Evolutionary conservation across 2,797 vertebrate species (phyloP).

Genomic region (Acrossocheilus wenchowensis): DNA sequence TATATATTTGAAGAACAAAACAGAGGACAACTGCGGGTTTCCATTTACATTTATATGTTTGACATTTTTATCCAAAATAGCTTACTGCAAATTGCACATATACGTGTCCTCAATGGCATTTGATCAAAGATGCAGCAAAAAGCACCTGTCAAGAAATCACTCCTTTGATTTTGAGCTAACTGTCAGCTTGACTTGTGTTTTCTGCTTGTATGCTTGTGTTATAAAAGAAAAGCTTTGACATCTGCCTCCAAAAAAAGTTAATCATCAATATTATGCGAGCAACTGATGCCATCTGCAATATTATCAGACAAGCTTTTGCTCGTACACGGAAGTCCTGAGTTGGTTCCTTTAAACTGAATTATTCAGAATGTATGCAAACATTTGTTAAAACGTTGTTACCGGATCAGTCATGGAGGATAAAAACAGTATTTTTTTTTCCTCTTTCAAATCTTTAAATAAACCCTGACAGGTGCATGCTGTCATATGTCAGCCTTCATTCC

Average conservation of each 20-base stretch:
- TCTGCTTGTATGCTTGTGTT: neutral
- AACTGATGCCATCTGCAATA: constrained; percentile 5
- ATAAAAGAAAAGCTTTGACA: neutral
- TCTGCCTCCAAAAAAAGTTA: neutral
- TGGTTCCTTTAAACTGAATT: constrained; percentile 1
- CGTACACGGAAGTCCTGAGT: neutral
- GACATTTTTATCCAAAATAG: neutral
- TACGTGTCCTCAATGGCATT: neutral
- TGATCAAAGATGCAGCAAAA: neutral
- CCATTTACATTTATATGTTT: neutral
- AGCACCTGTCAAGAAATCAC: neutral
- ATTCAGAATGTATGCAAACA: neutral
- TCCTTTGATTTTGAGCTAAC: neutral
- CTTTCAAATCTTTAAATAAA: neutral
- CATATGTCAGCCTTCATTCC: neutral
- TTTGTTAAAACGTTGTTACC: neutral
- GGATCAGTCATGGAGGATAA: neutral
- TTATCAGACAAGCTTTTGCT: neutral
- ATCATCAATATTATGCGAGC: neutral
- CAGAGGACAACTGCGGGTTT: neutral
- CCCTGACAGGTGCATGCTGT: constrained; percentile 4
- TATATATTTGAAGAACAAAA: neutral
- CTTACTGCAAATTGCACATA: neutral
- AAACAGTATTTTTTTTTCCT: neutral
- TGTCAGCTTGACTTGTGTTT: neutral